Evolutionary conservation across 2,888 invertebrate species (phyloP), one percentile per base, ranked within the genome.

Genomic region (Limnephilus lunatus): DNA sequence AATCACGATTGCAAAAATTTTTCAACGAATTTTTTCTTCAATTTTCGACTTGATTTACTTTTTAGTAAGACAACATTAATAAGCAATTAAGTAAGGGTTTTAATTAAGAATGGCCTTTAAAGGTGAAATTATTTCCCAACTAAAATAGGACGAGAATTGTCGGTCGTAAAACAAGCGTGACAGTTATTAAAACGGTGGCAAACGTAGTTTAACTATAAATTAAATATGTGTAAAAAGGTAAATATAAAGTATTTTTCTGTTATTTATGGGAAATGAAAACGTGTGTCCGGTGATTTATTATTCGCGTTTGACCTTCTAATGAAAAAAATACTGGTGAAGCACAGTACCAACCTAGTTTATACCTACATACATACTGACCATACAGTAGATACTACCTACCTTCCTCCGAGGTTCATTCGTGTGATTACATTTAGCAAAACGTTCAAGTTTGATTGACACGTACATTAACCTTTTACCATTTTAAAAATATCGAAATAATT

Each of bases 211-310:
- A 86, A 86, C 44, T 39, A 48, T 86, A 86, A 44, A 86, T 44
- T 86, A 86, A 86, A 86, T 44, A 48, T 86, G 85, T n/a, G 35
- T 25, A 86, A 86, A 86, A 86, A 12, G 39, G 44, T 32, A 31
- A 14, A 31, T 25, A 35, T 44, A 44, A 44, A 83, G 39, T 12
- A 35, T 83, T 83, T 35, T 44, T 30, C 25, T 25, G 85, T 86
- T 86, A 86, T 86, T 86, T 86, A 86, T 86, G 85, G 48, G n/a
- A 39, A 44, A 48, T 30, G 48, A 83, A 44, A 44, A 86, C 44
- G 85, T 86, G 44, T 85, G 44, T 44, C 85, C 30, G n/a, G 39
- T 86, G 85, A 86, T 86, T 86, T 86, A 86, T 48, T 86, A 86
- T 48, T 39, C 44, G 30, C 35, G 48, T 86, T 86, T 86, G 85